A percentile compares a stretch with the other conserved stretches of the same genome.
Conservation (phyloP, 2,888 invertebrate species). For the Tromatobia lineatoria region DNA sequence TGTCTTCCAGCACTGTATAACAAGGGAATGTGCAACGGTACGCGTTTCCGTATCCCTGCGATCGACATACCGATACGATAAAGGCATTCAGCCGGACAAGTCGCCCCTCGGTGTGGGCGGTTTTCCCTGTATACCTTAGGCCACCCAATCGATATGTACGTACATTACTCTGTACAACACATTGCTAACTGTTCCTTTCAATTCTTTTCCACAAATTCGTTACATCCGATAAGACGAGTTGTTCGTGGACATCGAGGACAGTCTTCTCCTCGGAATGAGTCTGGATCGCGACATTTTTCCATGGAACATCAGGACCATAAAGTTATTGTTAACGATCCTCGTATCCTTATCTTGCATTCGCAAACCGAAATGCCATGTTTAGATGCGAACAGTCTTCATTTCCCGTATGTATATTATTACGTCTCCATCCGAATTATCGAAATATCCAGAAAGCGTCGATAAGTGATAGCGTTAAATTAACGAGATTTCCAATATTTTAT, state of each 20-base stretch:
- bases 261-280: conserved; percentile 32
- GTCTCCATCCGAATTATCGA: conserved; percentile 60
- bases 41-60: conserved; percentile 62
- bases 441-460: conserved; percentile 60
- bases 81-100: conserved; percentile 53
- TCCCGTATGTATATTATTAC: conserved; percentile 38
- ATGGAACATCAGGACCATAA: conserved; percentile 52
- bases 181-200: conserved; percentile 45
- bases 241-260: conserved; percentile 38
- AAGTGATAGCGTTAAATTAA: conserved; percentile 32
- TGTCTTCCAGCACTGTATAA: background rate
- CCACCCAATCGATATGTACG: conserved; percentile 64
- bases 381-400: conserved; percentile 37
- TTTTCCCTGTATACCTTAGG: conserved; percentile 56
- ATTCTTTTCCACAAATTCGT: conserved; percentile 48
- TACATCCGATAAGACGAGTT: conserved; percentile 58
- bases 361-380: conserved; percentile 24
- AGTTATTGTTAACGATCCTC: conserved; percentile 55
- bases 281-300: conserved; percentile 36
- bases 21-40: conserved; percentile 50
- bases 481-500: conserved; percentile 38
- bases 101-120: conserved; percentile 58
- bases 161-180: conserved; percentile 58
- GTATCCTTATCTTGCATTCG: conserved; percentile 48
- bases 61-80: conserved; percentile 67